Evolutionary conservation across 2,797 vertebrate species (phyloP).

Genomic region (Syndactyla subalaris): DNA sequence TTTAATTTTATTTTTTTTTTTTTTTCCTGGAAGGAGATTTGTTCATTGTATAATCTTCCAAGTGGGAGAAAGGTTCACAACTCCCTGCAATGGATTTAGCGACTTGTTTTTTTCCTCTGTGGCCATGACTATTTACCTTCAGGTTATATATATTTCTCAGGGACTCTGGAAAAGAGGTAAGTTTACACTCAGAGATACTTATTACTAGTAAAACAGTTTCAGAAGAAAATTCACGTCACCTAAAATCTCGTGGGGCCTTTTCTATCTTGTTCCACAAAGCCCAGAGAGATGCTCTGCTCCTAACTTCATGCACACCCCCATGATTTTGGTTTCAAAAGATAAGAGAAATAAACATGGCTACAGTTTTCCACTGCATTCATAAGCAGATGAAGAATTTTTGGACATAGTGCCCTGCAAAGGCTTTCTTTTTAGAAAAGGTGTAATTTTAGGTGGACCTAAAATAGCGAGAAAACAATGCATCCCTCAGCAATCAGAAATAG

Average conservation of each 20-base stretch:
- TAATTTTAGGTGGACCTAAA: background rate
- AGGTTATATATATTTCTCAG: background rate
- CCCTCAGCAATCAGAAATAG: background rate
- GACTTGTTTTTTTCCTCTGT: background rate
- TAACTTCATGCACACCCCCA: background rate
- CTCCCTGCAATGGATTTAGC: background rate
- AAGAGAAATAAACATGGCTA: background rate
- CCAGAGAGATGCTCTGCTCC: background rate
- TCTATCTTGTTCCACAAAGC: background rate
- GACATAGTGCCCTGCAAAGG: background rate
- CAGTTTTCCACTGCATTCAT: background rate
- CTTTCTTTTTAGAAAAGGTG: background rate
- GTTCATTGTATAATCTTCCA: background rate
- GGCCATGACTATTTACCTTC: background rate
- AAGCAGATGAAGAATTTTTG: background rate
- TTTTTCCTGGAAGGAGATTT: background rate
- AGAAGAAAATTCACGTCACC: background rate
- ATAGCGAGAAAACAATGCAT: background rate
- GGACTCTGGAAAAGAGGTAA: background rate
- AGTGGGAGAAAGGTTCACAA: background rate
- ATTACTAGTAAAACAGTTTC: background rate
- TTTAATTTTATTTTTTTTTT: background rate
- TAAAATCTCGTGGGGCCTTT: background rate
- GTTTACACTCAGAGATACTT: background rate
- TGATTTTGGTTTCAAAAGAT: background rate